Conservation (phyloP, 2,888 invertebrate genomes). For the Tipula helvola region DNA sequence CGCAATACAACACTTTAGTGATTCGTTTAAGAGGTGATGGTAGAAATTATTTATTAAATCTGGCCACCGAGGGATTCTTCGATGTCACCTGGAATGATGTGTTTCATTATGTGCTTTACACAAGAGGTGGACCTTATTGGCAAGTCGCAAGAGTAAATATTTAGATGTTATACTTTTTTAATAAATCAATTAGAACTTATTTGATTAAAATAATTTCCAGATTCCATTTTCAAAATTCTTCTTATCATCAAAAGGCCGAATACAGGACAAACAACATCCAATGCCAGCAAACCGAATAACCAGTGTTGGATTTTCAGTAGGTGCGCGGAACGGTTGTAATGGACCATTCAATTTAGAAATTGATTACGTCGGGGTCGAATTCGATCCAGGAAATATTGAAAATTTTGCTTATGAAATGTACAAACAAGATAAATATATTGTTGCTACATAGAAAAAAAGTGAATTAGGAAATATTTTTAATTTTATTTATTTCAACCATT, state of each 20-base stretch:
- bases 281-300: constrained; percentile 49
- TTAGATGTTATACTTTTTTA: too few relatives aligned
- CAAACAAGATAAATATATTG: constrained; percentile 51
- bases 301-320: constrained; percentile 69
- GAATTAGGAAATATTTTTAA: not conserved
- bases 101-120: constrained; percentile 75
- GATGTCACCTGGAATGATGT: constrained; percentile 86
- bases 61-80: constrained; percentile 59
- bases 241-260: constrained; percentile 64
- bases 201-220: constrained; percentile 38
- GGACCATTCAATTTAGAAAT: constrained; percentile 85
- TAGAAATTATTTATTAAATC: constrained; percentile 71
- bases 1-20: constrained; percentile 56
- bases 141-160: constrained; percentile 67
- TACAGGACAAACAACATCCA: constrained; percentile 68
- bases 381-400: constrained; percentile 68
- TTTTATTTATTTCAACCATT: not conserved
- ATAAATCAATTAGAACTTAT: not conserved
- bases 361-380: constrained; percentile 81
- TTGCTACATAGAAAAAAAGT: constrained; percentile 39
- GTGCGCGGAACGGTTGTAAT: constrained; percentile 54
- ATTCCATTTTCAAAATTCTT: constrained; percentile 93
- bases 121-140: constrained; percentile 98
- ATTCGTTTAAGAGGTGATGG: constrained; percentile 89
- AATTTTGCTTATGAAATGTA: constrained; percentile 93